Percentiles rank a stretch among this genome's conserved stretches.
phyloP scores from a whole-genome alignment of 2,113 vertebrate genomes.

The Malaclemys terrapin region DNA sequence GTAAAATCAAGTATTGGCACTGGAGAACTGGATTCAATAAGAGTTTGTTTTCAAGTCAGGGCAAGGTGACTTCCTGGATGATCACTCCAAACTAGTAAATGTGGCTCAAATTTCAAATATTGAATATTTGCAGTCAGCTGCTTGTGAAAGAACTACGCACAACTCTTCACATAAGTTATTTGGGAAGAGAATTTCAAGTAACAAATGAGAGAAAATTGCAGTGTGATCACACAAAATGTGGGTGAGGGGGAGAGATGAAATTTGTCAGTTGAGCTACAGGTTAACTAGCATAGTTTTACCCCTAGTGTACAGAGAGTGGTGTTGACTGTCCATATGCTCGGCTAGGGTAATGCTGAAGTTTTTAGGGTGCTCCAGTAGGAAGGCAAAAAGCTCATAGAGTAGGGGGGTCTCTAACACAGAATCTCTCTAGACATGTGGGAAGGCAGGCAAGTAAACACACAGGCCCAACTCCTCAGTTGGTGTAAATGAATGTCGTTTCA shows the following conservation, averaged over 20 bases:
- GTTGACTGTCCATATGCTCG: not conserved
- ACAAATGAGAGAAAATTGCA: not conserved
- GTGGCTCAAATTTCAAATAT: not conserved
- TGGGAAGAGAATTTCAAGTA: not conserved
- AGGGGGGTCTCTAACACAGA: not conserved
- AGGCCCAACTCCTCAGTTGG: not conserved
- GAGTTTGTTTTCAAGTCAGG: too few relatives aligned
- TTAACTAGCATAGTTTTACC: not conserved
- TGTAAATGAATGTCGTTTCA: not conserved
- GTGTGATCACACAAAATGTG: not conserved
- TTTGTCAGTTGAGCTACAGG: not conserved
- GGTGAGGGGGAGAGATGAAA: too few relatives aligned
- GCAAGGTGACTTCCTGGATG: too few relatives aligned
- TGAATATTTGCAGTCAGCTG: not conserved
- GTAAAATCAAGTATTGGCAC: too few relatives aligned
- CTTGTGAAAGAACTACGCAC: not conserved
- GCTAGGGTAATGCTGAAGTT: not conserved
- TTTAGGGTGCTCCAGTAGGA: not conserved
- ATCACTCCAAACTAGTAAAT: not conserved
- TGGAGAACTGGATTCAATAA: too few relatives aligned
- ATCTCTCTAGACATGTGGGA: not conserved
- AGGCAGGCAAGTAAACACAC: not conserved
- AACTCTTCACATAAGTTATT: not conserved
- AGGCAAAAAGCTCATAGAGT: not conserved
- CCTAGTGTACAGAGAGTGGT: not conserved